Base-by-base conservation (phyloP, 2,797 vertebrate genomes). In the Aulostomus chinensis region DNA sequence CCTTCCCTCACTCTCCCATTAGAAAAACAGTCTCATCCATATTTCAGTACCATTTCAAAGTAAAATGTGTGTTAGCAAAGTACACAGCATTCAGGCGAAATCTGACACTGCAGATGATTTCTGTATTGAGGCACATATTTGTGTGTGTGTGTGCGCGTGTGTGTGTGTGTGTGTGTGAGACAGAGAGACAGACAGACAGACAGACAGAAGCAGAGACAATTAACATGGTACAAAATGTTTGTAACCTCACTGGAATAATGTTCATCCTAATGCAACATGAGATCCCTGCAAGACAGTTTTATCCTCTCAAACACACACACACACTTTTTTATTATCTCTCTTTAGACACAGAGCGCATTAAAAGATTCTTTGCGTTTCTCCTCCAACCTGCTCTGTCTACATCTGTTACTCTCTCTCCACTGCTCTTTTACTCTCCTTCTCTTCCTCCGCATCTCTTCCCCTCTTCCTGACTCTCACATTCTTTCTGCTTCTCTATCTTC, bases 41-140 rank as follows among this genome's bases (percentile, higher is more conserved):
- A 77, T 87, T 87, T 83, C 48, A 85, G 47, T 54, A n/a, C 33
- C 36, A 57, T 77, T 82, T 67, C 30, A 60, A 76, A 77, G 77
- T 74, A 66, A 83, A 83, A 77, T 70, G 61, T 54, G 72, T 80
- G 43, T 84, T 73, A 47, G 64, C 49, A 60, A 82, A 74, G 76
- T 61, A 80, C 57, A 63, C 65, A 58, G 62, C 59, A 68, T 85
- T 75, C 46, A 51, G 67, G 71, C 66, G 77, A 79, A 85, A 80
- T 84, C 73, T 79, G 84, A 76, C 69, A 58, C 63, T 53, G 55
- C 58, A 46, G 25, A 73, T 40, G 35, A 63, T 77, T 33, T 64
- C 28, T 71, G 35, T 35, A 37, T 30, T 32, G 14, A 8, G 13
- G 22, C 22, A 29, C n/a, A n/a, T 41, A 45, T 58, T 3, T 61